Evolutionary conservation across 2,113 vertebrate genomes (phyloP).

Genomic region (Microcebus tavaratra): DNA sequence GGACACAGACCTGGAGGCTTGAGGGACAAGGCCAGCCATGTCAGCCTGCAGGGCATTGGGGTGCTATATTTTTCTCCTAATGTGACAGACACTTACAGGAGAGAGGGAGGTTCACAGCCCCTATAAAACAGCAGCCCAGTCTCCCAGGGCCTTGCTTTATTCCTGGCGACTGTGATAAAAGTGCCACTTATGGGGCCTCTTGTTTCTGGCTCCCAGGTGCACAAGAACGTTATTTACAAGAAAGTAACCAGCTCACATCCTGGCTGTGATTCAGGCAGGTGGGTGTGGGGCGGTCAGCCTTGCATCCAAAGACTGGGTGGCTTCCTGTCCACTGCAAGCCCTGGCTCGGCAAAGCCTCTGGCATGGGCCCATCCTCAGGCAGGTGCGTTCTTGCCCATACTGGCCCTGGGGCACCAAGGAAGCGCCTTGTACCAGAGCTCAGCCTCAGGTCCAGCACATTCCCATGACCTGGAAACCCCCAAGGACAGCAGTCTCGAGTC

Average conservation of each 20-base stretch:
- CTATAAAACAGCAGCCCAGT: conserved; percentile 76
- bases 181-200: conserved; percentile 83
- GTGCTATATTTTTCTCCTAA: conserved; percentile 82
- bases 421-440: background rate
- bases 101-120: conserved; percentile 79
- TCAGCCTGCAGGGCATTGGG: background rate
- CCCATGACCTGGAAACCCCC: background rate
- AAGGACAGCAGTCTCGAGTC: accelerated
- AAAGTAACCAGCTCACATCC: conserved; percentile 79
- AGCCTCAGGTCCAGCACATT: too few species aligned
- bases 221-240: conserved; percentile 84
- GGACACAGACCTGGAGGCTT: too few species aligned
- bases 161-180: conserved; percentile 85
- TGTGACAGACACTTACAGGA: conserved; percentile 84
- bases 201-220: conserved; percentile 72
- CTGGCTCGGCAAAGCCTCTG: background rate
- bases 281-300: accelerated
- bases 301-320: accelerated
- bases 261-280: background rate
- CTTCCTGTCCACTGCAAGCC: too few species aligned
- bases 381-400: background rate
- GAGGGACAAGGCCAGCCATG: background rate
- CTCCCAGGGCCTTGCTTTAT: conserved; percentile 76
- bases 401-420: background rate
- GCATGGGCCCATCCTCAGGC: background rate